phyloP scores from a whole-genome alignment of 2,888 invertebrate genomes.

The Linnaemya tessellans region DNA sequence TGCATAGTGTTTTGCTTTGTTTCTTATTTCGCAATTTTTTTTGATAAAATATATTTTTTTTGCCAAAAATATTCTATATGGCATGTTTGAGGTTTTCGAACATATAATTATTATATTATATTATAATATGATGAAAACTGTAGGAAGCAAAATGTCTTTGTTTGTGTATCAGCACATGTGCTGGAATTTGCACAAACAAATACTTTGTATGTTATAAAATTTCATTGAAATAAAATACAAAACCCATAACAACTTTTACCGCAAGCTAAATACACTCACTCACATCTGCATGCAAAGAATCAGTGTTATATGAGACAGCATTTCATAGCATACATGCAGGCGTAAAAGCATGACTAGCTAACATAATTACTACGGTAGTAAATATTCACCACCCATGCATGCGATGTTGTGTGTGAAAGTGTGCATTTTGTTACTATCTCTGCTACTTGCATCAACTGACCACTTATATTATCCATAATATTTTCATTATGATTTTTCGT shows the following conservation, averaged over 20 bases:
- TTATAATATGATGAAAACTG: conserved; percentile 62
- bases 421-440: background rate
- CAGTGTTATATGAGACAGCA: no score
- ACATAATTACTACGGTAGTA: conserved; percentile 44
- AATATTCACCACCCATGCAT: conserved; percentile 36
- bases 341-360: background rate
- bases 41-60: background rate
- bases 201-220: conserved; percentile 39
- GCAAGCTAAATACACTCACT: conserved; percentile 24
- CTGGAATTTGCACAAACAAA: background rate
- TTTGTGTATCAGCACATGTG: background rate
- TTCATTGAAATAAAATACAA: conserved; percentile 52
- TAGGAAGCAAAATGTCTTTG: conserved; percentile 23
- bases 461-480: conserved; percentile 15
- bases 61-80: conserved; percentile 46
- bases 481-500: conserved; percentile 10
- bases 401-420: conserved; percentile 30
- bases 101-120: no score
- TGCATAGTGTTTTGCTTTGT: background rate
- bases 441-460: conserved; percentile 14
- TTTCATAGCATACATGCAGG: conserved; percentile 4
- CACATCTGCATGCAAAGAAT: background rate
- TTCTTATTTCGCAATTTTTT: background rate
- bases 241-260: conserved; percentile 43
- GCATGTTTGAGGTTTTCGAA: conserved; percentile 72